Evolutionary conservation across 2,113 vertebrate species (phyloP), one percentile per base, ranked within the genome.

Genomic region (Piaya cayana): DNA sequence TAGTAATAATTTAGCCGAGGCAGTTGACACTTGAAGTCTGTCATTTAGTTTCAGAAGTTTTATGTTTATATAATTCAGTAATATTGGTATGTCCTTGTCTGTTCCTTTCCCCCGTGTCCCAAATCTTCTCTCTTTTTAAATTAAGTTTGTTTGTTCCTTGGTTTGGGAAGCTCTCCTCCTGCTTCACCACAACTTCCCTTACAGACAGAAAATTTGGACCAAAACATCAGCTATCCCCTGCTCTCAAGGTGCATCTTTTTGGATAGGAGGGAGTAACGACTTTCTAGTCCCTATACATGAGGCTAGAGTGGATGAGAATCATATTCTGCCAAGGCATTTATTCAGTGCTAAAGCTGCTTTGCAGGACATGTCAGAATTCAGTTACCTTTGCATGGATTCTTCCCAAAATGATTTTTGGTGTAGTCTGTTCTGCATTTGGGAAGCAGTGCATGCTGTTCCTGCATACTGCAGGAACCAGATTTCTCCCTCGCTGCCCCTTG

Each of bases 381-480:
- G 10, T 70, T 92, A 42, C 30, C 43, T 59, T 36, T 63, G 36
- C 17, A 23, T 20, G 34, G 26, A 29, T 6, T 88, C 82, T 74
- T 75, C 9, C 5, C 11, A 8, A 16, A 8, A 69, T 76, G 20
- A 10, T 43, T 16, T 82, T 2, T 20, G 63, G 37, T 15, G 4
- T 10, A n/a, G 6, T 58, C 42, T 82, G 29, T 82, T 78, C 39
- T 8, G 1, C 75, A 3, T 59, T 64, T 6, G 12, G 36, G 36
- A 70, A 9, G 18, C 19, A 36, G 32, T 74, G 50, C 23, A 20
- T 34, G 12, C 13, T 58, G 7, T 23, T 32, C 76, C 11, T 43
- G 14, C 67, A 69, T 72, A 52, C 39, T 3, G 0, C 7, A 2
- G n/a, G 36, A 88, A 11, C 12, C 2, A 1, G 2, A 11, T 78